Evolutionary conservation across 2,888 invertebrate genomes (phyloP), one percentile per base, ranked within the genome.

Genomic region (Adelphocoris suturalis): DNA sequence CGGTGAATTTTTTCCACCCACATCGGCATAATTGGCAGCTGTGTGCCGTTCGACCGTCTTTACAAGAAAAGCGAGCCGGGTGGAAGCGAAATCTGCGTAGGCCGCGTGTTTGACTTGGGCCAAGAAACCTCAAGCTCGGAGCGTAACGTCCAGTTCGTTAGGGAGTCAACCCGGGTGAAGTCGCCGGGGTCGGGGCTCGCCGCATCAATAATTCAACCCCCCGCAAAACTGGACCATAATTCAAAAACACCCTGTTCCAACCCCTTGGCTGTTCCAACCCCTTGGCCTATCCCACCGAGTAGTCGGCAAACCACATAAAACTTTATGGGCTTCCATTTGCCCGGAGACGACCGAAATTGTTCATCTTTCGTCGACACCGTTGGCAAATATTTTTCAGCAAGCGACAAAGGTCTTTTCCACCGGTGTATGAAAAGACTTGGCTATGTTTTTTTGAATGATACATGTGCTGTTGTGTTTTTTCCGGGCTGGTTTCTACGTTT

Each of bases 201-300:
- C 68, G 68, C 68, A 68, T 68, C 23, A 68, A 68, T 68, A 23
- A 68, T 68, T 68, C 68, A 27, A 68, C 68, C 12, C 68, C 27
- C 68, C 19, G 9, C 68, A 27, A 23, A 68, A 23, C 68, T 7
- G 68, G 9, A 27, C 68, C 23, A 68, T 68, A 68, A 23, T 68
- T 68, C 68, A 68, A 68, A n/a, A 68, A 68, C 68, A 68, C 68
- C 68, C 68, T 68, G 68, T 68, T 23, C 68, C 5, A 23, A 68
- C 68, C 27, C 12, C 68, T n/a, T n/a, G n/a, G n/a, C 52, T 52
- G 52, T 52, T 1, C 52, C 11, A 52, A 52, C 52, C 52, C 52
- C 0, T 0, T 7, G 37, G 37, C 37, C 37, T 37, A n/a, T n/a
- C n/a, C n/a, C n/a, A n/a, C n/a, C n/a, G n/a, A 3, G 61, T 16